A percentile compares a stretch with the other conserved stretches of the same genome.
phyloP scores from a whole-genome alignment of 2,113 vertebrate genomes.

The Caretta caretta region DNA sequence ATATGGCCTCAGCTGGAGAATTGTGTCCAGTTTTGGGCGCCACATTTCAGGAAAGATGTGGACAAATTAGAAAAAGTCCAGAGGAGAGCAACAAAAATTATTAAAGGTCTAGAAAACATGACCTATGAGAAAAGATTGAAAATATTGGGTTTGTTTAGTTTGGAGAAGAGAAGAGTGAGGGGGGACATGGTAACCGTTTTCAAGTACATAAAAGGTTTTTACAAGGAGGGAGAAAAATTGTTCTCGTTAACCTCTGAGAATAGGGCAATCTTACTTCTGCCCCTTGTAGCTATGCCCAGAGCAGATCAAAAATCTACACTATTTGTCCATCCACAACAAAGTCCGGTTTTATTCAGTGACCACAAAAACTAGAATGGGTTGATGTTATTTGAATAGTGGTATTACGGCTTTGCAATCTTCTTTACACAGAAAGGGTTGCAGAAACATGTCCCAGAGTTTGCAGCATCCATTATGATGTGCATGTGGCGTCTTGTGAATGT shows the following conservation, averaged over 20 bases:
- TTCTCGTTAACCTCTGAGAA: rapidly evolving
- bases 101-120: background rate
- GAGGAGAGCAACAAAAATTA: background rate
- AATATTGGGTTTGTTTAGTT: no score
- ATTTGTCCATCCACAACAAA: background rate
- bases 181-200: background rate
- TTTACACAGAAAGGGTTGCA: background rate
- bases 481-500: background rate
- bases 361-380: rapidly evolving
- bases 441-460: background rate
- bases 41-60: background rate
- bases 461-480: background rate
- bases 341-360: background rate
- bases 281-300: rapidly evolving
- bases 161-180: no score
- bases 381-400: rapidly evolving
- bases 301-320: no score
- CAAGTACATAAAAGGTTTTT: background rate
- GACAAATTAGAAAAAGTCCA: background rate
- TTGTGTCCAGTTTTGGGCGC: background rate
- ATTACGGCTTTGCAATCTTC: background rate
- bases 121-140: background rate
- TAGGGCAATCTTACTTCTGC: rapidly evolving
- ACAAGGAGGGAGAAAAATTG: background rate
- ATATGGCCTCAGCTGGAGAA: background rate